These are phyloP conservation scores for Zoanthus gigantus DNA, from an alignment of 92 coral and sea anemone genomes.

Conservation along the genomic window DNA sequence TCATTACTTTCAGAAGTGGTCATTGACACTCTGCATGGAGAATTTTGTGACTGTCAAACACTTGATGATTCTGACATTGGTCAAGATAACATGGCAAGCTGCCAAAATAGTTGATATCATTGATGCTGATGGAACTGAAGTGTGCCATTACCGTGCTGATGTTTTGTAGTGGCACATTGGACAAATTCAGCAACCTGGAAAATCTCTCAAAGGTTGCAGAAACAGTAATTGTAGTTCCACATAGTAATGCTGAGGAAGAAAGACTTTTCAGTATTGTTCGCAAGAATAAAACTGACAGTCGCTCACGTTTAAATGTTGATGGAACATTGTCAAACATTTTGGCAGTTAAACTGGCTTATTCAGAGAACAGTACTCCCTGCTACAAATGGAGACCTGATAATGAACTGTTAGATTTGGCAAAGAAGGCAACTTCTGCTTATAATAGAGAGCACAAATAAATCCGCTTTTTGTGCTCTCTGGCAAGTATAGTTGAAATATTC, in stretches of 20 bases:
- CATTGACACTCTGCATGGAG: slow-evolving; percentile 33
- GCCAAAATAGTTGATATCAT: slow-evolving; percentile 15
- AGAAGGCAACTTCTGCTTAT: background rate
- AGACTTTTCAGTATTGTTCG: background rate
- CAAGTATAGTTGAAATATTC: background rate
- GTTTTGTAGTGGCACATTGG: background rate
- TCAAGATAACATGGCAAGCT: background rate
- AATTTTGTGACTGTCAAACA: slow-evolving; percentile 34
- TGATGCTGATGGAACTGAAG: slow-evolving; percentile 9
- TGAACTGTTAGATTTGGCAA: background rate
- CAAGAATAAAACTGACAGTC: background rate
- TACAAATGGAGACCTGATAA: background rate
- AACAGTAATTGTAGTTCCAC: background rate
- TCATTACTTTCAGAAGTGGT: slow-evolving; percentile 24
- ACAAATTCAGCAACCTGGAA: background rate
- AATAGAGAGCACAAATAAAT: background rate
- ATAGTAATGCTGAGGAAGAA: background rate
- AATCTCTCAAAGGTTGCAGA: background rate
- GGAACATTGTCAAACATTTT: background rate
- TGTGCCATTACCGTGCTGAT: background rate
- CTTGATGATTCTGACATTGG: slow-evolving; percentile 24
- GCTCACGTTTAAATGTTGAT: background rate
- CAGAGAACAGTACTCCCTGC: background rate
- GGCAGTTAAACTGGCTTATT: background rate
- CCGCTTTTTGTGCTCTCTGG: background rate